These are phyloP conservation scores for Botia almorhae DNA, from an alignment of 2,797 vertebrate genomes.

Conservation along the genomic window DNA sequence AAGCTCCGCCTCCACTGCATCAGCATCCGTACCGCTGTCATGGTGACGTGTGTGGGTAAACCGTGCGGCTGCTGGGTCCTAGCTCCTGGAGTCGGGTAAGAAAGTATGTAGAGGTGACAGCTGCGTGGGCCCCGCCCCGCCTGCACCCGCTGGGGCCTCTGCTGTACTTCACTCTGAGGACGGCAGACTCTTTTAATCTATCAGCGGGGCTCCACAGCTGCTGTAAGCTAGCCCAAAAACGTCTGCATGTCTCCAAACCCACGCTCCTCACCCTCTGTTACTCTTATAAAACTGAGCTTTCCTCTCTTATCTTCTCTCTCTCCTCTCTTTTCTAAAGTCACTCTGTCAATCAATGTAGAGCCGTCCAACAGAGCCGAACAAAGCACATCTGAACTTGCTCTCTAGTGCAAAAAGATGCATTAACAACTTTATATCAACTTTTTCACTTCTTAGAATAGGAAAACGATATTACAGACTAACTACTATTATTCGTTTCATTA, in stretches of 20 bases:
- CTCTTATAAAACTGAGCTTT: conserved; percentile 69
- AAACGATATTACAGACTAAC: too few species aligned
- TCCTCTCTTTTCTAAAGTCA: conserved; percentile 8
- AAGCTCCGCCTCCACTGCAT: conserved; percentile 22
- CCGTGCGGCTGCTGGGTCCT: conserved; percentile 35
- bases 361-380: conserved; percentile 6
- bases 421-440: neutral
- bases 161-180: conserved; percentile 92
- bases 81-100: conserved; percentile 66
- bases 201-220: conserved; percentile 93
- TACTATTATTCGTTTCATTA: too few species aligned
- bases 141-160: conserved; percentile 83
- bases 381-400: conserved; percentile 17
- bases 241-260: conserved; percentile 50
- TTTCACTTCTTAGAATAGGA: neutral
- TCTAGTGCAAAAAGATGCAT: neutral
- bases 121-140: conserved; percentile 86
- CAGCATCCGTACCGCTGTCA: conserved; percentile 3
- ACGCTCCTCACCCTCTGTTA: conserved; percentile 67
- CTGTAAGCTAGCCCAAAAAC: conserved; percentile 87
- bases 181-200: conserved; percentile 97
- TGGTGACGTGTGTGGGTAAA: conserved; percentile 39
- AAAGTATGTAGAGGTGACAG: conserved; percentile 89
- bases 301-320: conserved; percentile 23
- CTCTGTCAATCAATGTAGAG: conserved; percentile 26